Base-by-base conservation (phyloP, 37 sponge, comb jelly and placozoan species). In the Hormiphora californensis region DNA sequence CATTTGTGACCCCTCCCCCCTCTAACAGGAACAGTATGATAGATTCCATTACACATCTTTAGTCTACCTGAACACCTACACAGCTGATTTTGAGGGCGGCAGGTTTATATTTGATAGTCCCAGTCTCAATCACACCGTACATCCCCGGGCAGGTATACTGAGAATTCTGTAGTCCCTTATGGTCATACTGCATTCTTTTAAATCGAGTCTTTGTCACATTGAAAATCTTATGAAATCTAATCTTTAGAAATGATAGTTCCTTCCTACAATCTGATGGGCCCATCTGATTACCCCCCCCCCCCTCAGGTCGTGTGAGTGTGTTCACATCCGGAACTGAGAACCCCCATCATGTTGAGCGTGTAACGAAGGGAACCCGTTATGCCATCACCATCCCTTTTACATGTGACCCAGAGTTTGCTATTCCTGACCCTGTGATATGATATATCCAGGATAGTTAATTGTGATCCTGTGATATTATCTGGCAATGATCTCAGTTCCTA, bases 301-400 rank as follows among this genome's bases (percentile, higher is more conserved):
- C 30, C 68, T 40, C 54, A 87, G 90, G 90, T 32, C 87, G 87
- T 21, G 43, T 90, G n/a, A 88, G 87, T 9, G 40, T 90, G 35
- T 90, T 90, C 85, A 90, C 90, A 33, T 88, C 87, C 40, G 90
- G 90, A 36, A 59, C 73, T 17, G 90, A 90, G 61, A 90, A 90
- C 54, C 69, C 85, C 40, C 90, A 90, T 44, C 85, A 51, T 38
- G 90, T 90, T 9, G 87, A 88, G 39, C 2, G 59, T 28, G 87
- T 90, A 0, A 88, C 32, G 28, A 32, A 55, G 32, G 90, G 90
- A 2, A 54, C 54, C 1, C 38, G 90, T 51, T 90, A 85, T 38
- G 90, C 90, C 8, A 63, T 90, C 5, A 90, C 90, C 62, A 62
- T 90, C 5, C 67, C 87, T 5, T 90, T 90, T 49, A 90, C 90